These are phyloP conservation scores for Cyclina sinensis DNA, from an alignment of 1,140 invertebrate species.

Conservation along the genomic window DNA sequence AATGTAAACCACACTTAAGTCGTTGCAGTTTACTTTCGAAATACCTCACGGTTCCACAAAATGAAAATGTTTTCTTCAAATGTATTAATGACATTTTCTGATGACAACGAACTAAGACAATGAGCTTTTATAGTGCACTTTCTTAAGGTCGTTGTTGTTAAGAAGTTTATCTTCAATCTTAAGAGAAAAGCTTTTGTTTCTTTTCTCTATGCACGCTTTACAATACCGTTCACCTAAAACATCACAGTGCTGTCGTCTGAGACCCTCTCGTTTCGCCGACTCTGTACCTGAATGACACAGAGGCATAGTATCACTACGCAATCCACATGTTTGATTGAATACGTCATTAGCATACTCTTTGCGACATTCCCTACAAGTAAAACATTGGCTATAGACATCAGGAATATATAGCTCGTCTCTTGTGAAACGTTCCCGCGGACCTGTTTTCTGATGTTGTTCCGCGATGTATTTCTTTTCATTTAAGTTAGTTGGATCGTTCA, in stretches of 20 bases:
- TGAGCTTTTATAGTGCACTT: slow-evolving; percentile 46
- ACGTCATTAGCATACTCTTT: slow-evolving; percentile 51
- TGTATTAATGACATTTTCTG: neutral
- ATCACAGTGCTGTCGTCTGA: slow-evolving; percentile 45
- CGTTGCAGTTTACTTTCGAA: no score
- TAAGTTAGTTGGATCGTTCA: slow-evolving; percentile 37
- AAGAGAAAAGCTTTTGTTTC: slow-evolving; percentile 52
- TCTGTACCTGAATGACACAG: neutral
- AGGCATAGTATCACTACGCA: neutral
- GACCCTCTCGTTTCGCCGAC: neutral
- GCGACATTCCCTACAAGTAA: slow-evolving; percentile 54
- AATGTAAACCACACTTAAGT: no score
- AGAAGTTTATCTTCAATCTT: slow-evolving; percentile 46
- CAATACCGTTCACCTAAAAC: slow-evolving; percentile 59
- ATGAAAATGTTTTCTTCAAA: no score
- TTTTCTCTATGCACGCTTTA: slow-evolving; percentile 50
- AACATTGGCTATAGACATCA: slow-evolving; percentile 57
- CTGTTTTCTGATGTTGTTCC: neutral
- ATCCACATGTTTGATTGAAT: slow-evolving; percentile 1
- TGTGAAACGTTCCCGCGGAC: slow-evolving; percentile 47
- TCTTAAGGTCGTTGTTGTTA: slow-evolving; percentile 30
- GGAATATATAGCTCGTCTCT: slow-evolving; percentile 45
- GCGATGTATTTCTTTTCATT: slow-evolving; percentile 56
- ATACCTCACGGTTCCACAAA: no score
- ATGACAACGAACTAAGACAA: neutral